A percentile compares a stretch with the other conserved stretches of the same genome.
Conservation (phyloP, 2,888 invertebrate genomes). For the Agonum fuliginosum region DNA sequence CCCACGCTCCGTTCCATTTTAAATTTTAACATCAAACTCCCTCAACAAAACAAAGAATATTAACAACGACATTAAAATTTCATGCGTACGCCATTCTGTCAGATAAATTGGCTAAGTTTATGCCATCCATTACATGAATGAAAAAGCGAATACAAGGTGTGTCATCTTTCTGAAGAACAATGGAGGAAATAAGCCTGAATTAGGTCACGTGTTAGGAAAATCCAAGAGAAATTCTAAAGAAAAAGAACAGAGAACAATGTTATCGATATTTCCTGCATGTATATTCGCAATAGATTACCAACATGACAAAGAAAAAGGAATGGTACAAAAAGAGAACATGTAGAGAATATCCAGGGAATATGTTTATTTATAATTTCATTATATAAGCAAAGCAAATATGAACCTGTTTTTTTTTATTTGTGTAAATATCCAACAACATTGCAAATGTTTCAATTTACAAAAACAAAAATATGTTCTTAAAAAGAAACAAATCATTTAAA, state of each 20-base stretch:
- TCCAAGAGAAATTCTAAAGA: constrained; percentile 37
- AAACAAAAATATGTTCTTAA: not conserved
- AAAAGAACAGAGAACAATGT: constrained; percentile 5
- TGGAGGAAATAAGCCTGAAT: constrained; percentile 12
- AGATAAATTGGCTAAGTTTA: constrained; percentile 22
- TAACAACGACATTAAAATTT: constrained; percentile 24
- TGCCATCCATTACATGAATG: constrained; percentile 36
- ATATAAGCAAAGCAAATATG: too few species aligned
- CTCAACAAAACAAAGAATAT: constrained; percentile 10
- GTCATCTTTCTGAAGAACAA: constrained; percentile 12
- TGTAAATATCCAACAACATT: too few species aligned
- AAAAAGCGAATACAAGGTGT: constrained; percentile 31
- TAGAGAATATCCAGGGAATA: too few species aligned
- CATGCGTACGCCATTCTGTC: constrained; percentile 26
- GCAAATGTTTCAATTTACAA: too few species aligned
- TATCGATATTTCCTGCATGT: constrained; percentile 52
- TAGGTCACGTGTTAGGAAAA: constrained; percentile 41
- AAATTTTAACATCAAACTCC: not conserved
- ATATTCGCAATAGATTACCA: constrained; percentile 33
- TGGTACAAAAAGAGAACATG: not conserved
- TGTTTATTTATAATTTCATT: too few species aligned
- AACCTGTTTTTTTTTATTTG: too few species aligned
- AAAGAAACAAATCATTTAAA: too few species aligned
- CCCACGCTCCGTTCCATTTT: too few species aligned
- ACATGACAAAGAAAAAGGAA: not conserved